Percentiles rank a stretch among this genome's conserved stretches.
phyloP scores from a whole-genome alignment of 2,888 invertebrate species.

The Tipula unca region DNA sequence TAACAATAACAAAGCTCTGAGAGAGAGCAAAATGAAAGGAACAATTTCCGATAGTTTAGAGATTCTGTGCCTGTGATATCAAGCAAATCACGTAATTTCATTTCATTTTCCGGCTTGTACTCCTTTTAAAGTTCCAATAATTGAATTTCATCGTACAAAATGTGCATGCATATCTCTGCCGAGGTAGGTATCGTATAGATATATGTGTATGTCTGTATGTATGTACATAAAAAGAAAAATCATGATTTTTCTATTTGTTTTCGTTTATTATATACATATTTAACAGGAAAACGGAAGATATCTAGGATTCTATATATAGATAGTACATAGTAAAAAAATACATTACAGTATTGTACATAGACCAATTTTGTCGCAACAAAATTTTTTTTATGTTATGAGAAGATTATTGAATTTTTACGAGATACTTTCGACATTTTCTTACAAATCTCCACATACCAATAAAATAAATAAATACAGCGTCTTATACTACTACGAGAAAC shows the following conservation, averaged over 20 bases:
- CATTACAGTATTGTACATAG: no score
- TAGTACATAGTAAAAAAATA: not conserved
- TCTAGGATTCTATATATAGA: not conserved
- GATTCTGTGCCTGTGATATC: not conserved
- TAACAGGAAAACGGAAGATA: not conserved
- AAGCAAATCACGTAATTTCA: not conserved
- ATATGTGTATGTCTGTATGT: no score
- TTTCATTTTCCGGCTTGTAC: not conserved
- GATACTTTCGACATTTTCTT: not conserved
- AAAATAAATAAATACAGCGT: not conserved
- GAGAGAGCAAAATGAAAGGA: not conserved
- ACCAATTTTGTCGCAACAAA: not conserved
- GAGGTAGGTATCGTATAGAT: no score
- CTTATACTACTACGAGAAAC: not conserved
- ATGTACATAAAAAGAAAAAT: not conserved
- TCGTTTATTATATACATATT: not conserved
- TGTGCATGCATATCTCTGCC: no score
- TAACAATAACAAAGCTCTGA: not conserved
- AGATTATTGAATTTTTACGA: not conserved
- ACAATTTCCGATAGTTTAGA: not conserved
- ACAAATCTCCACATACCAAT: not conserved
- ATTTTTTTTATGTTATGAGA: not conserved
- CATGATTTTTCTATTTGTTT: not conserved
- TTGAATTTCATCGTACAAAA: not conserved
- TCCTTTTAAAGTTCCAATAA: not conserved